Evolutionary conservation across 2,797 vertebrate genomes (phyloP), one percentile per base, ranked within the genome.

Genomic region (Apogon hyalosoma): DNA sequence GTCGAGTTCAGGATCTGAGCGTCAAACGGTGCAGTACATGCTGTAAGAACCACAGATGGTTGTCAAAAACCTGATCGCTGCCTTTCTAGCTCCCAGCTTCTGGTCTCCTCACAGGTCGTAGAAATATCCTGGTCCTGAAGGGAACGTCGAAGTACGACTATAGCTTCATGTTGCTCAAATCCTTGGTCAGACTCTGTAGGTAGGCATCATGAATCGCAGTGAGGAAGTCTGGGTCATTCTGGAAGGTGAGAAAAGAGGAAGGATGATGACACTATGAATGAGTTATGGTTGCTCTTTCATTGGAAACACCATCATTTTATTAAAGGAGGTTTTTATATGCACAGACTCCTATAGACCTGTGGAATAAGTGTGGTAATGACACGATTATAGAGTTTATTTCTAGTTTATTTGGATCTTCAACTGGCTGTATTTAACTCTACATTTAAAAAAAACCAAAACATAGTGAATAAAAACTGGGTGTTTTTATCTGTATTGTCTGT

Each of bases 141-240:
- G 14, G 0, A 3, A n/a, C 14, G 14, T 67, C 9, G 47, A 38
- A 18, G 56, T 1, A 2, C 11, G 60, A 84, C 87, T 94, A 98
- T 85, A 97, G 92, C 76, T 95, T 97, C 85, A 97, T 83, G 76
- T 90, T 96, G 86, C 93, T 92, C 65, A 94, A 93, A 77, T 94
- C 96, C 93, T 96, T 97, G 83, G 94, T 90, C 67, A 98, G 78
- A 85, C 93, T 95, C 91, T 96, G 96, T 73, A 98, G 82, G 87
- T 98, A 99, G 55, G 97, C 96, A 67, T 97, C 95, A 10, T 99
- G 97, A 85, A 99, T 96, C 41, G 95, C 94, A 63, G 92, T 91
- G 57, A 99, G 96, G 91, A 99, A 99, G 75, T 82, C 88, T 15
- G 96, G 88, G 82, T 99, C 97, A 8, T 97, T 98, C 98, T 99